Conservation (phyloP, 2,113 vertebrate species). For the Sarotherodon lohbergeri region DNA sequence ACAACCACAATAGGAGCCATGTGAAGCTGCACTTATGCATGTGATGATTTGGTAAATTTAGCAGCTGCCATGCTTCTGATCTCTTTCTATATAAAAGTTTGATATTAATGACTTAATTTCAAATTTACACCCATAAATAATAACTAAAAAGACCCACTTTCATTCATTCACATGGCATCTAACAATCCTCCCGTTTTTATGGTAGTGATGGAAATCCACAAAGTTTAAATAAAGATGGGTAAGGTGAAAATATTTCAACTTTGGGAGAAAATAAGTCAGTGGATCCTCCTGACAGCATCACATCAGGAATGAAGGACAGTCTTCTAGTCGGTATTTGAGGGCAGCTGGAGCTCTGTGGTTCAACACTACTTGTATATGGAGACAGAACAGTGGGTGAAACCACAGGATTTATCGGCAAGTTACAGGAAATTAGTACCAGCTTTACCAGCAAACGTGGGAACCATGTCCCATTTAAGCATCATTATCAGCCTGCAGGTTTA, state of each 20-base stretch:
- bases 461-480: not conserved
- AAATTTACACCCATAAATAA: not conserved
- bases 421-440: not conserved
- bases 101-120: not conserved
- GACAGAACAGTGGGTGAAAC: not conserved
- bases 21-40: not conserved
- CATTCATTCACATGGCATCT: not conserved
- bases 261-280: not conserved
- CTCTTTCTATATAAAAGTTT: not conserved
- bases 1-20: not conserved
- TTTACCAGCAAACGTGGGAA: not conserved
- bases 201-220: not conserved
- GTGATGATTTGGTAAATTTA: not conserved
- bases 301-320: not conserved
- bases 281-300: not conserved
- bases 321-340: not conserved
- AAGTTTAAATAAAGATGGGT: not conserved
- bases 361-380: not conserved
- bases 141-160: accelerated
- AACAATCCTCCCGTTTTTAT: not conserved
- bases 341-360: not conserved
- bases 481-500: not conserved
- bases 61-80: not conserved
- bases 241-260: not conserved
- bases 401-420: not conserved